Conservation (phyloP, 2,888 invertebrate species). For the Habroteleia sp. region DNA sequence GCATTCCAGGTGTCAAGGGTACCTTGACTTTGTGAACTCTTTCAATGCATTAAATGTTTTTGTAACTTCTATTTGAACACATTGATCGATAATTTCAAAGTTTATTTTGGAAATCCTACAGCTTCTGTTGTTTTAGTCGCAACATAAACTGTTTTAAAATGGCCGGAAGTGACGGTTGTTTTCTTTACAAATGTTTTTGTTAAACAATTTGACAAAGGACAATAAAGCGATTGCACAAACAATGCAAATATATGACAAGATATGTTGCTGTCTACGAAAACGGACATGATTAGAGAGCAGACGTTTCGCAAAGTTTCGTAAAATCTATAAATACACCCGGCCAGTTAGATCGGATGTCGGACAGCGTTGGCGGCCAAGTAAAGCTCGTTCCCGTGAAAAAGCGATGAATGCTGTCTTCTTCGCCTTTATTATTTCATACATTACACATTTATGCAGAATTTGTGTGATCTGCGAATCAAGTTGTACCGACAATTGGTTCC, state of each 20-base stretch:
- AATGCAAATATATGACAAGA: constrained; percentile 50
- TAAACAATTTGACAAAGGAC: background rate
- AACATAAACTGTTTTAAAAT: background rate
- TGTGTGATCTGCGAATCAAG: no score
- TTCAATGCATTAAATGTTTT: constrained; percentile 1
- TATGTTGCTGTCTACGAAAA: constrained; percentile 58
- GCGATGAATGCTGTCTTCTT: constrained; percentile 55
- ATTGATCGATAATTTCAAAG: background rate
- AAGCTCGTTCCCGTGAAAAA: constrained; percentile 76
- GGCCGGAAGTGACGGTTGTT: constrained; percentile 23
- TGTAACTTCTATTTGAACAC: background rate
- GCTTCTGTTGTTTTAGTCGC: background rate
- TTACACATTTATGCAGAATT: background rate
- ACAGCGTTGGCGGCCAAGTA: constrained; percentile 80
- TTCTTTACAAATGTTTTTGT: background rate
- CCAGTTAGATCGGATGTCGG: constrained; percentile 81
- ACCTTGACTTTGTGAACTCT: constrained; percentile 38
- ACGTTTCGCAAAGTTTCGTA: constrained; percentile 77
- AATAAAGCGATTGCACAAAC: constrained; percentile 16
- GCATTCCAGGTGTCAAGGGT: constrained; percentile 58
- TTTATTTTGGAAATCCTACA: background rate
- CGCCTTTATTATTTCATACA: constrained; percentile 27
- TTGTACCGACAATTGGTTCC: no score
- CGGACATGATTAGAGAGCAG: constrained; percentile 63
- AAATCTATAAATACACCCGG: constrained; percentile 78